A percentile compares a stretch with the other conserved stretches of the same genome.
These are phyloP conservation scores for Malurus melanocephalus DNA, from an alignment of 2,113 vertebrate genomes.

Conservation along the genomic window DNA sequence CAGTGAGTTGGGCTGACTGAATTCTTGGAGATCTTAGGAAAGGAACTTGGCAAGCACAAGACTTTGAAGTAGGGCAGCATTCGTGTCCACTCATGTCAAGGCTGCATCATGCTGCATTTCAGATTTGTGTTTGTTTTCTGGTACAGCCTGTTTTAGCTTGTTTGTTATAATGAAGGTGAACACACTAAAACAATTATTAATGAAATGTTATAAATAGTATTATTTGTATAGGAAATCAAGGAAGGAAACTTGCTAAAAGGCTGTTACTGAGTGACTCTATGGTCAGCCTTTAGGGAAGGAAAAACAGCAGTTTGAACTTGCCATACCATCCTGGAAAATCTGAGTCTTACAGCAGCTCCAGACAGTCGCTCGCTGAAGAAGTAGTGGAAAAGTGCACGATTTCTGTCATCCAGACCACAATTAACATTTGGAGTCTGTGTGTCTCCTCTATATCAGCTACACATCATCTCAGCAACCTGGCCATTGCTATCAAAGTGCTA, in stretches of 20 bases:
- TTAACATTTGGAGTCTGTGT: background rate
- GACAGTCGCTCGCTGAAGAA: background rate
- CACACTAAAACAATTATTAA: background rate
- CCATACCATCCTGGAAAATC: background rate
- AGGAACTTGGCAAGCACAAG: background rate
- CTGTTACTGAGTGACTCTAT: background rate
- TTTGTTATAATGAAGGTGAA: background rate
- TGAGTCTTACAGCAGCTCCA: background rate
- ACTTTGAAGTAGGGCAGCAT: background rate
- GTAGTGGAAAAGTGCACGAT: background rate
- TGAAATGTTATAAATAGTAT: constrained; percentile 6
- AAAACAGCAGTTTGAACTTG: background rate
- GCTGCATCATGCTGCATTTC: background rate
- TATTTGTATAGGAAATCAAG: background rate
- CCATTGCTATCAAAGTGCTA: background rate
- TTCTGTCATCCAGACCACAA: background rate
- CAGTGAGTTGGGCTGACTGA: background rate
- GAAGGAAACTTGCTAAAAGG: constrained; percentile 7
- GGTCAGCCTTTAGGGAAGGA: background rate
- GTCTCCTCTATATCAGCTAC: background rate
- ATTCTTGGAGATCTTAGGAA: background rate
- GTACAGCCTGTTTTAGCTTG: background rate
- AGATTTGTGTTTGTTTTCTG: background rate
- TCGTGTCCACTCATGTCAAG: background rate
- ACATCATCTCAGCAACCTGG: background rate